Base-by-base conservation (phyloP, 2,888 invertebrate genomes). In the Didymodactylos carnosus region DNA sequence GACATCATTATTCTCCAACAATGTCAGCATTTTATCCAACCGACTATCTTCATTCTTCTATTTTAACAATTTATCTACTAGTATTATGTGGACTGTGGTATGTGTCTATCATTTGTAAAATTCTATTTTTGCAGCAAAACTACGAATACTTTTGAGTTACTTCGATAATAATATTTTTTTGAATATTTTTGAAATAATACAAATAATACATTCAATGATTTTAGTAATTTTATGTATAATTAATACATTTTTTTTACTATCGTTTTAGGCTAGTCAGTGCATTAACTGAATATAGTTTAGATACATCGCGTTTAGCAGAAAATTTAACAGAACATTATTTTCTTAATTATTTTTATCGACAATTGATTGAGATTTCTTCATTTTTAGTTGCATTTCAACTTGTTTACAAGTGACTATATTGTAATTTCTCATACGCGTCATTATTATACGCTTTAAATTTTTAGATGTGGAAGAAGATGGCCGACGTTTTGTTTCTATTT, bases 381-480 rank as follows among this genome's bases (percentile, higher is more conserved):
- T 62, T 62, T 35, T 10, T 62, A 11, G 35, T 62, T 35, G 62
- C 62, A 35, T 62, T 62, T 62, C 62, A 29, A 19, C 29, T 62
- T 29, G 62, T 62, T 62, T 62, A 35, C 35, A 62, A n/a, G 62
- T 62, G 35, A 35, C 35, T 35, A 62, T 35, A 29, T 11, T n/a
- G 25, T 2, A 49, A 19, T 25, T 43, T 19, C 8, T 23, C 4
- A 19, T 19, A 23, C 23, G 7, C 8, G 23, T n/a, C 6, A 23
- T 49, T 10, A 23, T 29, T 2, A 16, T n/a, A 46, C 6, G 7
- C 29, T 51, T 29, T 19, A 10, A 2, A 10, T 49, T 40, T 40
- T 39, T 39, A 74, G 74, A 62, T 43, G 69, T 46, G 75, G 75
- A 14, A 69, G 75, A 16, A 49, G 73, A 8, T 75, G 75, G 75